Evolutionary conservation across 2,797 vertebrate genomes (phyloP).

Genomic region (Mionectes olivaceus): DNA sequence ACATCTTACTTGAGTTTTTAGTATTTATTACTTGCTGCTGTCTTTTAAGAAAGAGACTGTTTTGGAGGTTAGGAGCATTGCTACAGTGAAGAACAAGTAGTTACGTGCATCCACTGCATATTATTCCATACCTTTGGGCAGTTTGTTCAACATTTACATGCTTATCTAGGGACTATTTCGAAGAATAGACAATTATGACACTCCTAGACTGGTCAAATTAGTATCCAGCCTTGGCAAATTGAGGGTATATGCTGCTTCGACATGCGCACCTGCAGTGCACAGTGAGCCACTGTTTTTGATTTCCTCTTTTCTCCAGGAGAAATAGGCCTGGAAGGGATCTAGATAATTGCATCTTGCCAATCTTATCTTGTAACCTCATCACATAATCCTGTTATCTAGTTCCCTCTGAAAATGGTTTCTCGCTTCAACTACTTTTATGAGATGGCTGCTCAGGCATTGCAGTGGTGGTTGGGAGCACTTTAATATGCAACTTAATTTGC

Average conservation of each 20-base stretch:
- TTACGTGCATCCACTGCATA: not conserved
- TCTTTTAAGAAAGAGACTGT: not conserved
- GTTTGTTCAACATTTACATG: not conserved
- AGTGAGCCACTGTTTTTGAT: not conserved
- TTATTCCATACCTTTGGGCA: not conserved
- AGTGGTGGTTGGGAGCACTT: not conserved
- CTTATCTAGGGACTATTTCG: not conserved
- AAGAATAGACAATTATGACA: not conserved
- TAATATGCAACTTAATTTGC: constrained; percentile 27
- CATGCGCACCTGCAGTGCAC: not conserved
- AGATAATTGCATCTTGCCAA: constrained; percentile 42
- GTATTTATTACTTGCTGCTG: not conserved
- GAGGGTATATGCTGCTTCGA: not conserved
- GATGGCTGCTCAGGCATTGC: constrained; percentile 21
- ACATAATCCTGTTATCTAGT: constrained; percentile 59
- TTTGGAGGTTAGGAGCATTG: not conserved
- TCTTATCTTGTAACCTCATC: constrained; percentile 59
- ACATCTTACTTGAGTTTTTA: not conserved
- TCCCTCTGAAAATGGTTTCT: constrained; percentile 53
- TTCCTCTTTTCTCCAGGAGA: not conserved
- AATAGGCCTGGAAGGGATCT: constrained; percentile 15
- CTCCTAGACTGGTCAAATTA: not conserved
- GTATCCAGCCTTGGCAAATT: not conserved
- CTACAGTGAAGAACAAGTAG: not conserved
- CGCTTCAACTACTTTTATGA: constrained; percentile 53